phyloP scores from a whole-genome alignment of 2,113 vertebrate genomes.

The Oreocharis arfaki region DNA sequence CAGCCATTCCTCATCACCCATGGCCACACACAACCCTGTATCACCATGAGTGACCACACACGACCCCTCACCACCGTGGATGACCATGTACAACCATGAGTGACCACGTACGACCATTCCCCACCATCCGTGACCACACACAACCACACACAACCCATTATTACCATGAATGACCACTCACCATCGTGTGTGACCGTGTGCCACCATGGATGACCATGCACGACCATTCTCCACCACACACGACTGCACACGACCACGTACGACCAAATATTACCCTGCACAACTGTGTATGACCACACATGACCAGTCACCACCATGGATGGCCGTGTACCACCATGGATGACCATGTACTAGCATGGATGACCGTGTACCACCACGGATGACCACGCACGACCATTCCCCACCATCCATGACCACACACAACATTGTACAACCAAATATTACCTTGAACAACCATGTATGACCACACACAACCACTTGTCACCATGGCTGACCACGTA shows the following conservation, averaged over 20 bases:
- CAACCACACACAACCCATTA: neutral
- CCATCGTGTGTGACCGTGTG: neutral
- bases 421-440: neutral
- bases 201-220: accelerated
- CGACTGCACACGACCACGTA: too few relatives aligned
- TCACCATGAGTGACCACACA: neutral
- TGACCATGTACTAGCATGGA: neutral
- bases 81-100: neutral
- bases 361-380: too few relatives aligned
- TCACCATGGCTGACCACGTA: neutral
- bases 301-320: accelerated
- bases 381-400: neutral
- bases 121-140: neutral
- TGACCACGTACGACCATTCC: neutral
- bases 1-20: accelerated
- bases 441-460: too few relatives aligned
- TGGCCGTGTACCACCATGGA: too few relatives aligned
- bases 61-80: neutral
- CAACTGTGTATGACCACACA: neutral
- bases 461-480: neutral
- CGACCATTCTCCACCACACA: accelerated
- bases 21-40: neutral
- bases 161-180: neutral
- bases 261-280: neutral
- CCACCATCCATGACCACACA: neutral